These are phyloP conservation scores for Ctenochaetus hawaiiensis DNA, from an alignment of 2,797 vertebrate genomes.

Conservation along the genomic window DNA sequence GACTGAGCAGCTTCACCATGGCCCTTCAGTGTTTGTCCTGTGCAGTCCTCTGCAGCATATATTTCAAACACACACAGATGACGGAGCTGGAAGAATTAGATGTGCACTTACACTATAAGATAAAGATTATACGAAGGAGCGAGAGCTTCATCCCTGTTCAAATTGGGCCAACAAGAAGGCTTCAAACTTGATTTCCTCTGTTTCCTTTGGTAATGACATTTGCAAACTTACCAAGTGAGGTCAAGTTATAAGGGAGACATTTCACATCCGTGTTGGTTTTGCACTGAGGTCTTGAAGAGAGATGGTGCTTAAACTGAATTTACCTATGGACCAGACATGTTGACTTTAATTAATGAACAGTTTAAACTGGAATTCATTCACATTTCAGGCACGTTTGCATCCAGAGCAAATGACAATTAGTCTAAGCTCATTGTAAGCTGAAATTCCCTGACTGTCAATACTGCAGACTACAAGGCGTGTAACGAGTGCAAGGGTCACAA, in stretches of 20 bases:
- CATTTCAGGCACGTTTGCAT: slow-evolving; percentile 49
- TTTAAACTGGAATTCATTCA: slow-evolving; percentile 44
- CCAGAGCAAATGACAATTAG: slow-evolving; percentile 57
- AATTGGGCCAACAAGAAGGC: slow-evolving; percentile 35
- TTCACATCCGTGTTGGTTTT: slow-evolving; percentile 49
- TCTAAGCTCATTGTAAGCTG: slow-evolving; percentile 57
- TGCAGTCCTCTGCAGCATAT: no score
- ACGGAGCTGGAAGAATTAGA: no score
- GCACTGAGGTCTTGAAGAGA: slow-evolving; percentile 6
- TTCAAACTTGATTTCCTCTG: slow-evolving; percentile 46
- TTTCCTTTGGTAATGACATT: slow-evolving; percentile 66
- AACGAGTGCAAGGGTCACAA: slow-evolving; percentile 48
- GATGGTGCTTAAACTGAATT: slow-evolving; percentile 42
- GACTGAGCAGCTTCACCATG: no score
- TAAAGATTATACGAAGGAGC: slow-evolving; percentile 27
- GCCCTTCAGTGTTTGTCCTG: no score
- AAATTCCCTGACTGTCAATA: slow-evolving; percentile 61
- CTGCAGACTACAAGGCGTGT: slow-evolving; percentile 31
- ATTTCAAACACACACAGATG: no score
- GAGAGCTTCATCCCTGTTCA: slow-evolving; percentile 48
- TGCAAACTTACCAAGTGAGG: slow-evolving; percentile 54
- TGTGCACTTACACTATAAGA: not conserved
- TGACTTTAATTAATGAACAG: slow-evolving; percentile 65
- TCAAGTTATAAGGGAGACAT: slow-evolving; percentile 42
- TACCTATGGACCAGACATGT: slow-evolving; percentile 46